Conservation (phyloP, 1,140 invertebrate genomes). For the Daktulosphaira vitifoliae region DNA sequence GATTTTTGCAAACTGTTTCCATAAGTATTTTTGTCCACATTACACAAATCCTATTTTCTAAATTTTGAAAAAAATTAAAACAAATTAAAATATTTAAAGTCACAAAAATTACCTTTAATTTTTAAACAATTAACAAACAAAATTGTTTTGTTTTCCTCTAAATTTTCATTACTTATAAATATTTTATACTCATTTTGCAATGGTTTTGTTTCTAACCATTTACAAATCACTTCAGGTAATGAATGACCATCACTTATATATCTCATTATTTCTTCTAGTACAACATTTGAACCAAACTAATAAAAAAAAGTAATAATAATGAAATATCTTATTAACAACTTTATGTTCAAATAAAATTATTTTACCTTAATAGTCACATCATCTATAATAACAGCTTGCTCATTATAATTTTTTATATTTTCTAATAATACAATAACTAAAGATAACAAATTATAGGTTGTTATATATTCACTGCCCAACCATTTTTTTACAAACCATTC, state of each 20-base stretch:
- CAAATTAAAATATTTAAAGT: neutral
- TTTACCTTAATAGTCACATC: constrained; percentile 24
- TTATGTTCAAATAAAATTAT: too few species aligned
- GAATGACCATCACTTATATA: constrained; percentile 11
- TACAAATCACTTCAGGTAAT: neutral
- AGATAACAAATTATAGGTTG: constrained; percentile 21
- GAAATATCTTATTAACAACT: neutral
- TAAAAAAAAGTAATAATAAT: neutral
- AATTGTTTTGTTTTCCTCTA: constrained; percentile 12
- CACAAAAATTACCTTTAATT: constrained; percentile 6
- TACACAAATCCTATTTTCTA: constrained; percentile 7
- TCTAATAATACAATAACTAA: constrained; percentile 18
- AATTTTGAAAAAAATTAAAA: too few species aligned
- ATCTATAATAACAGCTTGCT: neutral
- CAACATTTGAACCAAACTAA: constrained; percentile 23
- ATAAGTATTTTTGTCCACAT: constrained; percentile 23
- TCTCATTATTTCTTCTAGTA: constrained; percentile 27
- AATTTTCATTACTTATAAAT: neutral
- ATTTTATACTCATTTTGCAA: constrained; percentile 27
- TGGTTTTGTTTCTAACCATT: constrained; percentile 1
- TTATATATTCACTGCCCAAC: constrained; percentile 6
- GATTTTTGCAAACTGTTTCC: constrained; percentile 9
- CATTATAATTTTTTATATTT: neutral
- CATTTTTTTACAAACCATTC: constrained; percentile 14
- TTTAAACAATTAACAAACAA: constrained; percentile 7